Conservation (phyloP, 2,797 vertebrate species). For the Iguana delicatissima region DNA sequence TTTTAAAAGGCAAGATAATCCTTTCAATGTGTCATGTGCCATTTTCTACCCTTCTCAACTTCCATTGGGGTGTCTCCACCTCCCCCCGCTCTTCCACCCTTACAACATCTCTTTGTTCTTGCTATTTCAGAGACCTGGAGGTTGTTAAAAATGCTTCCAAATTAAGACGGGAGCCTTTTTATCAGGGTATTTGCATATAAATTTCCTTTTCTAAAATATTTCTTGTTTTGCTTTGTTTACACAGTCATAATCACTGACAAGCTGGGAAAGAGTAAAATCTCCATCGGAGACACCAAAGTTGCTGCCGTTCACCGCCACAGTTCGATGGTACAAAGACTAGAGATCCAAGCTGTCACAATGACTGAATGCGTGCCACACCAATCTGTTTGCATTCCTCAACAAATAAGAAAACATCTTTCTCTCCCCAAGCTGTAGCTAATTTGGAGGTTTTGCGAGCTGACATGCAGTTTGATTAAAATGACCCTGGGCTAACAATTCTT, state of each 20-base stretch:
- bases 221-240: conserved; percentile 63
- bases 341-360: conserved; percentile 80
- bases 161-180: conserved; percentile 68
- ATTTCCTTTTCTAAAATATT: conserved; percentile 64
- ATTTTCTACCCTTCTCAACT: conserved; percentile 48
- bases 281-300: conserved; percentile 38
- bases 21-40: conserved; percentile 39
- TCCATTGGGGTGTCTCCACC: conserved; percentile 14
- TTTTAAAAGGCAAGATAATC: conserved; percentile 39
- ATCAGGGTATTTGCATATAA: conserved; percentile 66
- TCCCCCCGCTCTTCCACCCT: neutral
- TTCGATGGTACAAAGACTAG: conserved; percentile 50
- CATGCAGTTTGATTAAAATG: conserved; percentile 82
- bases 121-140: conserved; percentile 63
- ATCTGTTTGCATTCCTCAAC: conserved; percentile 79
- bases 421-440: conserved; percentile 79
- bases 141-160: conserved; percentile 68
- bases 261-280: conserved; percentile 66
- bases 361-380: conserved; percentile 82
- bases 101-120: conserved; percentile 54
- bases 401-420: conserved; percentile 80
- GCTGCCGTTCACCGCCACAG: conserved; percentile 36
- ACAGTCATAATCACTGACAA: conserved; percentile 65
- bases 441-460: conserved; percentile 82
- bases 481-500: conserved; percentile 77